These are phyloP conservation scores for Meiosimyza platycephala DNA, from an alignment of 2,888 invertebrate genomes.

Conservation along the genomic window DNA sequence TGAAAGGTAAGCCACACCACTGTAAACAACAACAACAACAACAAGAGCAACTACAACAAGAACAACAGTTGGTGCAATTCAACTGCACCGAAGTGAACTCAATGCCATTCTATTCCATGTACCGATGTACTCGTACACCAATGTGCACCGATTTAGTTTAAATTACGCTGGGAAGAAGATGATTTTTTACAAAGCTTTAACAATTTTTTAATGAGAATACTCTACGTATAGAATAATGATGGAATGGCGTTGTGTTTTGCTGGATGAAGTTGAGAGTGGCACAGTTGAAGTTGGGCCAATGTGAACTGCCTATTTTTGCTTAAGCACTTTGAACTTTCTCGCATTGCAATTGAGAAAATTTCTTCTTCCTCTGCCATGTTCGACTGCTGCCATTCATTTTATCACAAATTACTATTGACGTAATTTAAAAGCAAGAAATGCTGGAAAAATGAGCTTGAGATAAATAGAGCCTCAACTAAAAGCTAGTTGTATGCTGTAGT, in stretches of 20 bases:
- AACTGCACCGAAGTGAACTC: background rate
- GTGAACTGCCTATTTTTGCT: background rate
- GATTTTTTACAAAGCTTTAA: slow-evolving; percentile 40
- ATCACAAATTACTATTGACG: slow-evolving; percentile 38
- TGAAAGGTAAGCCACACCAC: slow-evolving; percentile 15
- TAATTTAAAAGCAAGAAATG: slow-evolving; percentile 42
- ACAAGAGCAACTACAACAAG: background rate
- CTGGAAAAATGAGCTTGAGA: slow-evolving; percentile 29
- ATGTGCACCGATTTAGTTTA: slow-evolving; percentile 63
- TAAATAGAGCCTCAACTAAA: background rate
- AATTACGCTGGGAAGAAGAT: slow-evolving; percentile 60
- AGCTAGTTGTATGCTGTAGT: slow-evolving; percentile 14
- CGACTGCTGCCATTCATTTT: slow-evolving; percentile 2
- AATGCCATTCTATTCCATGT: too few species aligned
- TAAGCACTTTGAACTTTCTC: slow-evolving; percentile 49
- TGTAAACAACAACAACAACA: background rate
- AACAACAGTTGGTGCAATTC: background rate
- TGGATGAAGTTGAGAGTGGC: slow-evolving; percentile 38
- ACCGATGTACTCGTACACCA: background rate
- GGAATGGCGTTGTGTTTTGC: background rate
- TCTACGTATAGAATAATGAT: background rate
- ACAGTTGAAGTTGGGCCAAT: slow-evolving; percentile 33
- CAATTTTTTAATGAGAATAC: slow-evolving; percentile 47
- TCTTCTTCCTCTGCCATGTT: slow-evolving; percentile 19
- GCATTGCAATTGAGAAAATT: slow-evolving; percentile 41